Base-by-base conservation (phyloP, 2,113 vertebrate species). In the Pagrus major region DNA sequence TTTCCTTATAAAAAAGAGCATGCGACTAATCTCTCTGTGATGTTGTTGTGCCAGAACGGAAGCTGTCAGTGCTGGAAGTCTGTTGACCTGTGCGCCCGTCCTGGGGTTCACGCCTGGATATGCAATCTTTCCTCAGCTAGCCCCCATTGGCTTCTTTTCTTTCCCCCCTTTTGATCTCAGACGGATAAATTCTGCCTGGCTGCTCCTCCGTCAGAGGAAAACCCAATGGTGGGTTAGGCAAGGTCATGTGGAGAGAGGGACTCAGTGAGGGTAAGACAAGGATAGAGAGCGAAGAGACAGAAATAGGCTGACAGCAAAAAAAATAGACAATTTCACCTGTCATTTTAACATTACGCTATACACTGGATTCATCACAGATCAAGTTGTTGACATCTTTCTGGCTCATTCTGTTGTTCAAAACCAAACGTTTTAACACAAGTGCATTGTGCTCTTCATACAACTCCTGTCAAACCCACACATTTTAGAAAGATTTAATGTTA, bases 171-270 rank as follows among this genome's bases (percentile, higher is more conserved):
- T 93, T 91, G 84, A 93, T 94, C 89, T 92, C 74, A 91, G 90
- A 93, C 80, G 46, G 81, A 94, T 93, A 87, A 77, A 90, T 94
- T 94, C 89, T 91, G 93, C 94, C 81, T 93, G 81, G 65, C 87
- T 93, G 87, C 85, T 49, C 52, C 74, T 79, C 84, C 9, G 54
- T 75, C 71, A 76, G 80, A 84, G 76, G 78, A 91, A 92, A 90
- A 71, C 72, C 76, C 83, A 85, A 39, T 52, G 49, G 80, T 82
- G 74, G 89, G 91, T 89, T 71, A 86, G 80, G 41, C 76, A 72
- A 90, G 92, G 92, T 92, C 87, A 72, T 55, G 61, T 67, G 70
- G 71, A 71, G 65, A 59, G 65, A 76, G 70, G 52, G 65, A 71
- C 51, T 56, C 33, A 25, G 65, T 15, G 61, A 78, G 71, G 41